Conservation (phyloP, 2,113 vertebrate genomes). For the Dicrurus megarhynchus region DNA sequence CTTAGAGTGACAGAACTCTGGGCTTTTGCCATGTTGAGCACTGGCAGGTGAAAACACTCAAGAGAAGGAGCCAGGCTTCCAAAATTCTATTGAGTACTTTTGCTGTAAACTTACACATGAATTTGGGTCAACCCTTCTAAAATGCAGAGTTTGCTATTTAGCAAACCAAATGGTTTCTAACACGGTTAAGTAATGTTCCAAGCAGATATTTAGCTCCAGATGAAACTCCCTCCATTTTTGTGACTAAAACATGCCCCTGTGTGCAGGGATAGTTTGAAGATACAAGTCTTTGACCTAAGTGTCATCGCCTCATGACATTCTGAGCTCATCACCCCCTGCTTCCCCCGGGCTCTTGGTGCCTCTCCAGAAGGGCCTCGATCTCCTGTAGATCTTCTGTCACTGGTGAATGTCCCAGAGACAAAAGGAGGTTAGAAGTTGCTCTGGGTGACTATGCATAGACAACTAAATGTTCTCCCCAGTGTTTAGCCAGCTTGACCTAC, state of each 20-base stretch:
- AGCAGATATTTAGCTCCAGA: background rate
- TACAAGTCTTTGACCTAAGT: background rate
- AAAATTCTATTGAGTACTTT: background rate
- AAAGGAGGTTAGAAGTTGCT: background rate
- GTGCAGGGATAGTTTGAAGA: accelerated
- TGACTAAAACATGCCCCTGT: background rate
- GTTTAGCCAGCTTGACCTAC: background rate
- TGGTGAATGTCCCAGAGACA: background rate
- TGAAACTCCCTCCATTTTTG: background rate
- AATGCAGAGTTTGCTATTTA: background rate
- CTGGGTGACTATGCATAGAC: background rate
- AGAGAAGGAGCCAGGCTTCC: background rate
- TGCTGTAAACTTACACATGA: background rate
- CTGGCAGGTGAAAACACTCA: background rate
- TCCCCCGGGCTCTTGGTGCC: accelerated
- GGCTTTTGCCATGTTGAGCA: background rate
- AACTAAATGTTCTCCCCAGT: background rate
- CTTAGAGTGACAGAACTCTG: background rate
- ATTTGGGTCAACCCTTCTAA: background rate
- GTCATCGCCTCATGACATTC: accelerated
- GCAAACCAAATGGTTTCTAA: background rate
- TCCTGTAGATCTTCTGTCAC: background rate
- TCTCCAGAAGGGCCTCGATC: background rate
- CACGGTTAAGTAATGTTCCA: background rate
- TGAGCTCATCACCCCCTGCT: background rate